A percentile compares a stretch with the other conserved stretches of the same genome.
Conservation (phyloP, 2,113 vertebrate genomes). For the Thryonomys swinderianus region DNA sequence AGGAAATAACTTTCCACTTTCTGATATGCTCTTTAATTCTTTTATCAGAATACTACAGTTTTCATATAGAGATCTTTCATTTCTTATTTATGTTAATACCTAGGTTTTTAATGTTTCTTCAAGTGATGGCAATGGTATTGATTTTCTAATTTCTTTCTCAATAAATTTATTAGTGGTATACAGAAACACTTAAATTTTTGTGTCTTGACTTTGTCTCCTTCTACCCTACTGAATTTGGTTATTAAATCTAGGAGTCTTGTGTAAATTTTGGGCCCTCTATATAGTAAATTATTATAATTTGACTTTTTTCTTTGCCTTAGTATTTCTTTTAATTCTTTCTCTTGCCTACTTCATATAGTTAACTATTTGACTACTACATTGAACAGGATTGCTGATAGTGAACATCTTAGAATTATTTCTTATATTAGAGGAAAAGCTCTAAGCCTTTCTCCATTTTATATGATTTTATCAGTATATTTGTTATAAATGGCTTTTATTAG, state of each 20-base stretch:
- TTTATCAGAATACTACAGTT: neutral
- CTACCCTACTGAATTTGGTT: neutral
- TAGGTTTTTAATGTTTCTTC: neutral
- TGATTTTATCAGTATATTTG: neutral
- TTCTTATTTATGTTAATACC: neutral
- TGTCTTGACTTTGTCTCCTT: neutral
- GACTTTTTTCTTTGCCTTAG: neutral
- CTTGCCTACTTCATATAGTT: neutral
- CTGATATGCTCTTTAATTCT: neutral
- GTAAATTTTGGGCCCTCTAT: neutral
- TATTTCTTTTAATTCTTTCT: neutral
- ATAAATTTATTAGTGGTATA: neutral
- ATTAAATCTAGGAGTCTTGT: neutral
- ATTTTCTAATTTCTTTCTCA: neutral
- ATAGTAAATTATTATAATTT: neutral
- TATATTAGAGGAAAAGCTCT: neutral
- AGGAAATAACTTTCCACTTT: neutral
- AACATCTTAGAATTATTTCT: neutral
- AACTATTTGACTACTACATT: neutral
- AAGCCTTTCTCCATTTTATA: neutral
- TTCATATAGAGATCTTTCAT: neutral
- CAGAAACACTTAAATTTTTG: neutral
- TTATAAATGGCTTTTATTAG: neutral
- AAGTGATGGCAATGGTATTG: neutral
- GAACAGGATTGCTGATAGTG: neutral